These are phyloP conservation scores for Mus spretus DNA, from an alignment of 2,797 vertebrate species.

Conservation along the genomic window DNA sequence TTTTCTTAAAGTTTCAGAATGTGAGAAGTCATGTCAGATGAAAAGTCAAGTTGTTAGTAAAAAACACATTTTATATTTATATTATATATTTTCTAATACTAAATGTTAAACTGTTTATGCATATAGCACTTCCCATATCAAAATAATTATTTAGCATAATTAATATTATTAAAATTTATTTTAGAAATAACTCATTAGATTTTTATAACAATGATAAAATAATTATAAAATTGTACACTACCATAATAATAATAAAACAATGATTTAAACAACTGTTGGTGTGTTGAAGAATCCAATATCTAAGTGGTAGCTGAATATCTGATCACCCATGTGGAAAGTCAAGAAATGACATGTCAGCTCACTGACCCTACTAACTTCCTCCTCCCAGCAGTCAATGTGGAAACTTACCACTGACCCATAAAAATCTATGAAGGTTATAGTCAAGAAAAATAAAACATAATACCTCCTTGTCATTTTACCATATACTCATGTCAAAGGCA, in stretches of 20 bases:
- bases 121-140: neutral
- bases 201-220: neutral
- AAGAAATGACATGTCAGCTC: neutral
- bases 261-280: neutral
- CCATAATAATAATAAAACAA: neutral
- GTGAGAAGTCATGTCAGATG: neutral
- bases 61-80: neutral
- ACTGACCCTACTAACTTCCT: neutral
- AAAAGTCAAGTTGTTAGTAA: neutral
- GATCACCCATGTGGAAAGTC: neutral
- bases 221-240: neutral
- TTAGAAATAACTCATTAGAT: neutral
- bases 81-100: neutral
- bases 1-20: neutral
- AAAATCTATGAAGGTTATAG: neutral
- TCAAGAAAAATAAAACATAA: neutral
- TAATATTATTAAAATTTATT: conserved; percentile 4
- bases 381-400: neutral
- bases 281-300: neutral
- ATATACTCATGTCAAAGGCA: neutral
- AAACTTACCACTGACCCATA: neutral
- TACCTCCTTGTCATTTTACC: neutral
- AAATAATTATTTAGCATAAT: conserved; percentile 26
- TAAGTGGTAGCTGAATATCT: neutral
- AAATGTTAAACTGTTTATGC: neutral